Conservation (phyloP, 1,140 invertebrate genomes). For the Caenorhabditis tropicalis region DNA sequence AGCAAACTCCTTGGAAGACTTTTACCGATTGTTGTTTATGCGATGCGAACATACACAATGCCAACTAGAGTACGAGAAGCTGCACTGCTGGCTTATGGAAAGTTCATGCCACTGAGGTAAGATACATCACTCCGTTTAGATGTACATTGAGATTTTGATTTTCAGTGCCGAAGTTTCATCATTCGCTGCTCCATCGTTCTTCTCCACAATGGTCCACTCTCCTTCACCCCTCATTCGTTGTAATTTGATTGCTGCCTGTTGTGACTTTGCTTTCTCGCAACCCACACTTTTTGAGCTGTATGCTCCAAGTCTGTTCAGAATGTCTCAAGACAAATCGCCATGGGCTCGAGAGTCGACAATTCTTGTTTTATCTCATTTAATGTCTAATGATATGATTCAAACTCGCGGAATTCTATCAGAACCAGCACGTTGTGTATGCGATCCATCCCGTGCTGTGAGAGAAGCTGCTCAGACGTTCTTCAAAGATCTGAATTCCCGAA, state of each 20-base stretch:
- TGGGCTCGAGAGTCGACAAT: neutral
- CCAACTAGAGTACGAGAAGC: neutral
- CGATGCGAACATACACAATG: neutral
- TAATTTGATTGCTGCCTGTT: constrained; percentile 17
- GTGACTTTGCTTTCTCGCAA: constrained; percentile 7
- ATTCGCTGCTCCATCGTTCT: constrained; percentile 18
- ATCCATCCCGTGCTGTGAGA: neutral
- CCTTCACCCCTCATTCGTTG: neutral
- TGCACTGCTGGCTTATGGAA: neutral
- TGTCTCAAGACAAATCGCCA: constrained; percentile 7
- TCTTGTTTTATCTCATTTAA: neutral
- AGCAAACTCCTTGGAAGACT: neutral
- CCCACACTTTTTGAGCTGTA: constrained; percentile 30
- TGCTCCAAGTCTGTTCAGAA: constrained; percentile 12
- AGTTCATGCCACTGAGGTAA: constrained; percentile 15
- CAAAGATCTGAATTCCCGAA: neutral
- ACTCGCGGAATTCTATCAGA: constrained; percentile 7
- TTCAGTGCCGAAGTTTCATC: neutral
- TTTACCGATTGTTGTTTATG: constrained; percentile 5
- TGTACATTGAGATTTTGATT: neutral
- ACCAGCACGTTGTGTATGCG: neutral
- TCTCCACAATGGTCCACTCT: neutral
- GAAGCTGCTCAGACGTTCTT: neutral
- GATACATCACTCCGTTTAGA: too few relatives aligned
- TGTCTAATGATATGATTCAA: constrained; percentile 29